Base-by-base conservation (phyloP, 2,888 invertebrate genomes). In the Ptychoptera contaminata region DNA sequence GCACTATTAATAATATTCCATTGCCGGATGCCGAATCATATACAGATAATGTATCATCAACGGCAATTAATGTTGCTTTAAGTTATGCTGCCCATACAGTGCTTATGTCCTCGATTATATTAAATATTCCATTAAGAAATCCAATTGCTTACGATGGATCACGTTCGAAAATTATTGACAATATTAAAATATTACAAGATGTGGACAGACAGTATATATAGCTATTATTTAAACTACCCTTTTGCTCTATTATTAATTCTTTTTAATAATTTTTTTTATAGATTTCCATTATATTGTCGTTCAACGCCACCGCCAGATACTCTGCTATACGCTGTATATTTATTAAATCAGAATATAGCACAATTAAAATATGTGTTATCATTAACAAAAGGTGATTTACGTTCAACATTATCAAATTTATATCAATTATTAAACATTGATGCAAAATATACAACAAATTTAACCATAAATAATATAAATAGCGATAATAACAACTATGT, bases 281-380 rank as follows among this genome's bases (percentile, higher is more conserved):
- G 91, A 57, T 90, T 91, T 61, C 90, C 91, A 0, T 65, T 93
- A 11, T 90, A 79, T 62, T 76, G 56, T 32, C 58, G 60, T 16
- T 57, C 60, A 15, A 56, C 55, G 42, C 57, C 64, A 48, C 60
- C 61, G 7, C 58, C 62, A 37, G 64, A 64, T 47, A 55, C 58
- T 39, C 58, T 91, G 59, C 79, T 85, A 48, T 93, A 93, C 63
- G 94, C 82, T 5, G 82, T 94, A 49, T 94, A 86, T 60, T 70
- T 94, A 11, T 67, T 96, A 30, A 94, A 94, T 68, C 93, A 92
- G 66, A 92, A 96, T 60, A 84, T 97, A 49, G 88, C 88, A 1
- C 96, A 97, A 65, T 65, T 94, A n/a, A 62, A 60, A 50, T 61
- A 48, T 56, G 59, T 44, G 54, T 55, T 39, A 55, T 57, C 15